Evolutionary conservation across 2,888 invertebrate genomes (phyloP), one percentile per base, ranked within the genome.

Genomic region (Drosophila tanythrix): DNA sequence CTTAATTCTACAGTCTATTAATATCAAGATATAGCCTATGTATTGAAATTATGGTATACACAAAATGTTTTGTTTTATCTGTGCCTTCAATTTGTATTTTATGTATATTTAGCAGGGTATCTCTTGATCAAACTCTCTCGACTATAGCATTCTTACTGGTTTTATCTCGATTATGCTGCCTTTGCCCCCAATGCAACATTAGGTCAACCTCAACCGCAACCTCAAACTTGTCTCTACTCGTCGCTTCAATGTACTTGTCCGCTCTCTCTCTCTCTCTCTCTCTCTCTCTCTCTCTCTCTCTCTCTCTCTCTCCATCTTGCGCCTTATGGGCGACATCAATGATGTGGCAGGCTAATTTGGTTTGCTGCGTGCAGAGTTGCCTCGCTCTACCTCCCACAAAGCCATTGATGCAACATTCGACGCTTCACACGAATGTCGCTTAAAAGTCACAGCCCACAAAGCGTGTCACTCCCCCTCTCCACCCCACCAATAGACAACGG

Each of bases 91-190:
- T 10, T 40, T n/a, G 21, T 13, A 21, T 46, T 13, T 21, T 3
- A 7, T 46, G 11, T 13, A 2, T 43, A 13, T 10, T 40, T 10
- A 40, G 40, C 40, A 40, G 40, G 40, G 40, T 40, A 40, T 40
- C 11, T 5, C 40, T 2, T 21, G 7, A 21, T 21, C 7, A 13
- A 21, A 21, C 21, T 13, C 6, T 4, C 8, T 25, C 7, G 7
- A 15, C 8, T 15, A 4, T 4, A 25, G 15, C 15, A 1, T 15
- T 25, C 8, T 25, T 8, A 25, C 25, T 15, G 25, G 25, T 8
- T 15, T 15, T 21, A 77, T 84, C 82, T 72, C 73, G 90, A 89
- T 85, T 88, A 89, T 84, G 75, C 85, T 88, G 89, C 83, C 74
- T 79, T 69, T 56, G 64, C 40, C 66, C 53, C 62, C 82, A 64